Conservation (phyloP, 2,888 invertebrate genomes). For the Sclerodermus sp. region DNA sequence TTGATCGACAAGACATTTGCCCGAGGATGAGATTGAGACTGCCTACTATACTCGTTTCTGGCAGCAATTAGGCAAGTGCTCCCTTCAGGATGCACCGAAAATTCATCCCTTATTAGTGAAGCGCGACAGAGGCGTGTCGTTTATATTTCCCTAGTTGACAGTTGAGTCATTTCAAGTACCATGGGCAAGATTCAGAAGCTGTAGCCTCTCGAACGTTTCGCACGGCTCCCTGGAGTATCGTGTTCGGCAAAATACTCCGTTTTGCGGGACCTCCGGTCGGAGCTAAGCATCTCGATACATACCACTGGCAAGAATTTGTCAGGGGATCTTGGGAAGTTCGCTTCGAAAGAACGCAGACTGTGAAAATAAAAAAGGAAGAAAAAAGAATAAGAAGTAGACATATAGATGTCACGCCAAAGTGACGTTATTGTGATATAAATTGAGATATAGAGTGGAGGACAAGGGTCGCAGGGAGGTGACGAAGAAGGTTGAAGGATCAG, state of each 20-base stretch:
- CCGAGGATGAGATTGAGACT: no score
- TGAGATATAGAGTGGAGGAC: constrained; percentile 48
- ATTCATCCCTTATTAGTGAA: neutral
- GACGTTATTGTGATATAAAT: constrained; percentile 55
- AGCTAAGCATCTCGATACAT: constrained; percentile 21
- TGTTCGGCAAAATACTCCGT: constrained; percentile 28
- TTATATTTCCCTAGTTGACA: constrained; percentile 27
- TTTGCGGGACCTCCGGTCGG: constrained; percentile 12
- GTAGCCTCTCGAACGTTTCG: constrained; percentile 28
- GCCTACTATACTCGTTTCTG: no score
- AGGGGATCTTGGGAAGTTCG: constrained; percentile 6
- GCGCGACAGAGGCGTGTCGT: neutral
- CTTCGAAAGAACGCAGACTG: neutral
- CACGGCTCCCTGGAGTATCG: constrained; percentile 34
- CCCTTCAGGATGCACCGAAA: no score
- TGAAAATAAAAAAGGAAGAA: constrained; percentile 3
- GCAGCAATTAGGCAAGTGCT: no score
- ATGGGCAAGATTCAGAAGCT: constrained; percentile 12
- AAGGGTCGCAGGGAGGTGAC: constrained; percentile 30
- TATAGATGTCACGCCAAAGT: constrained; percentile 37
- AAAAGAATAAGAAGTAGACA: neutral
- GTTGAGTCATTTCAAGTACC: constrained; percentile 18
- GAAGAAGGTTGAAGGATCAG: constrained; percentile 53
- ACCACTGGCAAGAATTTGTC: constrained; percentile 18
- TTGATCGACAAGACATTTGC: no score